Base-by-base conservation (phyloP, 2,797 vertebrate species). In the Eurystomus glaucurus region DNA sequence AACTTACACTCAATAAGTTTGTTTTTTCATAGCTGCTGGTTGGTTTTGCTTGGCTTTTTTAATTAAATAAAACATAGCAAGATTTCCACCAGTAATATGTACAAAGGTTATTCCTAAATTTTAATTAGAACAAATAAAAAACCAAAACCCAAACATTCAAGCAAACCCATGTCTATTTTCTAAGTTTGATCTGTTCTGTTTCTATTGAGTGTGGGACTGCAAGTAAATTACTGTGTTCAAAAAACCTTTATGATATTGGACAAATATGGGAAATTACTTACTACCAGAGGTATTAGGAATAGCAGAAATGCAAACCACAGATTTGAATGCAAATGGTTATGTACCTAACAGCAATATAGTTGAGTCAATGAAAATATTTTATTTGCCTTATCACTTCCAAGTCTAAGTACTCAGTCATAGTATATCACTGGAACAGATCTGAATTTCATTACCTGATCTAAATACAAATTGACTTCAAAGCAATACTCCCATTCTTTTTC, bases 311-410 rank as follows among this genome's bases (percentile, higher is more conserved):
- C 41, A 26, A 90, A 87, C 11, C 31, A 72, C 26, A 51, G 7
- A 57, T 61, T 45, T 79, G 37, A 84, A 76, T 65, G 14, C 4
- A 41, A 55, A 62, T 71, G 1, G 87, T 71, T 82, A 33, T 0
- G 0, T 43, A 48, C 2, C 2, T 37, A 66, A n/a, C 3, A 37
- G 13, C 8, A 71, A 50, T 45, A 37, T 2, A 55, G 4, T 21
- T 55, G 22, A 85, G 28, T 25, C 61, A 65, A 58, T 60, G 21
- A 76, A 95, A 82, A 37, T 46, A 58, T 14, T 18, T 68, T 43
- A 51, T 88, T 72, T 84, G 10, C 26, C 33, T 76, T 57, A 46
- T 70, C 23, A 22, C 16, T 45, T 88, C 28, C 5, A 51, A 76
- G 11, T 79, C 21, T 45, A 85, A 75, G 14, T 48, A 68, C 29